Evolutionary conservation across 2,113 vertebrate genomes (phyloP).

Genomic region (Taxidea taxus): DNA sequence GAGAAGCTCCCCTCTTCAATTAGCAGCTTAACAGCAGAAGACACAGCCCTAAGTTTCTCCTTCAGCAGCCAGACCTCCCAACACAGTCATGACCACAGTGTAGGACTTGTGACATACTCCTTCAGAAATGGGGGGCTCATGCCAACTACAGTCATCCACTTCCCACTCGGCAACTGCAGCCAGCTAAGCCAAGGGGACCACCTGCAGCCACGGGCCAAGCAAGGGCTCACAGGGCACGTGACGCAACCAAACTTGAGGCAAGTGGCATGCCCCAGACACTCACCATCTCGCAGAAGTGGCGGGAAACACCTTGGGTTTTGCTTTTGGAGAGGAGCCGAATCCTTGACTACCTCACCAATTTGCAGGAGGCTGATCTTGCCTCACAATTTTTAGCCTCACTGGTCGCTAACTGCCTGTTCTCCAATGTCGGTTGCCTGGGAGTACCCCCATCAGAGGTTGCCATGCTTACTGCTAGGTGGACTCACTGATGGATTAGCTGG

Average conservation of each 20-base stretch:
- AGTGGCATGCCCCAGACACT: not conserved
- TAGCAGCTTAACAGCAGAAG: not conserved
- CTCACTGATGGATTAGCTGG: not conserved
- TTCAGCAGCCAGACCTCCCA: not conserved
- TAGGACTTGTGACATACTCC: not conserved
- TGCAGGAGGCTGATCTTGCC: not conserved
- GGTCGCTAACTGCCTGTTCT: not conserved
- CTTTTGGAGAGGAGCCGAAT: not conserved
- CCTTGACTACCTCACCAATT: fast-evolving
- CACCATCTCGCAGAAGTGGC: fast-evolving
- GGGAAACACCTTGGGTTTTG: not conserved
- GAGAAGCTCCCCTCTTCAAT: not conserved
- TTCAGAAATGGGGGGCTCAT: not conserved
- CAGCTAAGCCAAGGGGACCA: not conserved
- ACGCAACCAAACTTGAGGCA: not conserved
- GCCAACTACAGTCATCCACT: too few relatives aligned
- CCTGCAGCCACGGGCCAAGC: not conserved
- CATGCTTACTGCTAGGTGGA: not conserved
- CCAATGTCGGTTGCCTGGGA: not conserved
- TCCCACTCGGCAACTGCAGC: not conserved
- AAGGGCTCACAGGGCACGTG: not conserved
- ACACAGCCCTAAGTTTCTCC: not conserved
- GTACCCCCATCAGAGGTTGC: not conserved
- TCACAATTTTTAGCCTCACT: not conserved
- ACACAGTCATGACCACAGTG: fast-evolving